Base-by-base conservation (phyloP, 2,888 invertebrate species). In the Diaphora mendica region DNA sequence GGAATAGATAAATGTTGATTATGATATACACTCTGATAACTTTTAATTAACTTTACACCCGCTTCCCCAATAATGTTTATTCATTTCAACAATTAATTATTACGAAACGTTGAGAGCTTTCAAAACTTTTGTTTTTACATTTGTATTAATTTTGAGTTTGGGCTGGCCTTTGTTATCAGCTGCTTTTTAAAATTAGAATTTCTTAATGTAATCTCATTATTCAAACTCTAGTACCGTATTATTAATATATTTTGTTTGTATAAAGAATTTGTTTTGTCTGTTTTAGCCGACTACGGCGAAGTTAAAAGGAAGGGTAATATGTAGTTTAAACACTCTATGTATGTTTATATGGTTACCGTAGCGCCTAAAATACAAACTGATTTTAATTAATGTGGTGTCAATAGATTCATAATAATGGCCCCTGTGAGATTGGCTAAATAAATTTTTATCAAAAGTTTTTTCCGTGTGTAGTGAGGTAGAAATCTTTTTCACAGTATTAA, bases 1-100 rank as follows among this genome's bases (percentile, higher is more conserved):
- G 72, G 68, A 72, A 77, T 77, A 80, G 85, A 81, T 79, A 84
- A 78, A 78, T 72, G 74, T 81, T 77, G 73, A 85, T 82, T 78
- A 84, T 75, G 75, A 76, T 80, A 77, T 64, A 81, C 72, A 59
- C 62, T 59, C 75, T 76, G 85, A 84, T 81, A 84, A 84, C 75
- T 84, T 84, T 84, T 84, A 84, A 84, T 85, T 82, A 85, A 82
- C 79, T 85, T 84, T 80, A 84, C 84, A 82, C 85, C 71, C 80
- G 80, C 77, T 77, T 75, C 69, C 74, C 62, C 72, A 80, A 71
- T 80, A 81, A 85, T 82, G 84, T 84, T 82, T 85, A 81, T 83
- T 83, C 78, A 81, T 83, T 85, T 77, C 65, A 78, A 85, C 78
- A 83, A 83, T 83, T 83, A 85, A 83, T 85, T 80, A 84, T 84